Conservation (phyloP, 2,888 invertebrate species). For the Aphelenchoides bicaudatus region DNA sequence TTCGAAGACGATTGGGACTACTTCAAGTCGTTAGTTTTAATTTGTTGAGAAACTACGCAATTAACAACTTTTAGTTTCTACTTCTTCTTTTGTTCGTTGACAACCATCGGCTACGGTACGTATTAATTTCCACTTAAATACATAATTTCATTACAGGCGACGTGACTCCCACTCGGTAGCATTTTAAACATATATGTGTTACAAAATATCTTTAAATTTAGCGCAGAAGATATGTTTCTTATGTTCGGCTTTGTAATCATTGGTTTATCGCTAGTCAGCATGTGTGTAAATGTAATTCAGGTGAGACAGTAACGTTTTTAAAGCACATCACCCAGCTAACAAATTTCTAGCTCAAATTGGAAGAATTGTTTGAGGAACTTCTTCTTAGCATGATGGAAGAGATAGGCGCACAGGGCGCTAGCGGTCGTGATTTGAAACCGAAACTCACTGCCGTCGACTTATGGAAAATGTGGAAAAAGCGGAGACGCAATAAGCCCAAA, state of each 20-base stretch:
- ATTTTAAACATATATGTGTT: too few relatives aligned
- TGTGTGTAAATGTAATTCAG: conserved; percentile 46
- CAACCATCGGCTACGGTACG: conserved; percentile 59
- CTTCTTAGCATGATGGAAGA: conserved; percentile 58
- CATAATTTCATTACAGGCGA: background rate
- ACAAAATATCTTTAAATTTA: too few relatives aligned
- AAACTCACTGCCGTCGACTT: conserved; percentile 45
- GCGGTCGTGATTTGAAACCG: conserved; percentile 35
- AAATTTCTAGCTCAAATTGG: conserved; percentile 31
- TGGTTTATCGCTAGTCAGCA: conserved; percentile 51
- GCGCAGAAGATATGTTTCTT: conserved; percentile 54
- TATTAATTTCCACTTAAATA: background rate
- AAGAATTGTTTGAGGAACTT: conserved; percentile 50
- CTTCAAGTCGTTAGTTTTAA: conserved; percentile 60
- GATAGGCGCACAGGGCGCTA: conserved; percentile 35
- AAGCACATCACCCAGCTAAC: background rate
- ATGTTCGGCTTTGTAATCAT: conserved; percentile 58
- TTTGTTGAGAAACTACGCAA: too few relatives aligned
- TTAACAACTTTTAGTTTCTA: too few relatives aligned
- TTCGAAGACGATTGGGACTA: conserved; percentile 57
- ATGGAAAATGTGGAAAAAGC: conserved; percentile 54
- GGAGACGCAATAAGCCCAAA: conserved; percentile 33
- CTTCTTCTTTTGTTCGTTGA: conserved; percentile 59
- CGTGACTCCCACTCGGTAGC: conserved; percentile 23
- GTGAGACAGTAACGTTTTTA: conserved; percentile 12